These are phyloP conservation scores for Chunga burmeisteri DNA, from an alignment of 2,113 vertebrate species.

Conservation along the genomic window DNA sequence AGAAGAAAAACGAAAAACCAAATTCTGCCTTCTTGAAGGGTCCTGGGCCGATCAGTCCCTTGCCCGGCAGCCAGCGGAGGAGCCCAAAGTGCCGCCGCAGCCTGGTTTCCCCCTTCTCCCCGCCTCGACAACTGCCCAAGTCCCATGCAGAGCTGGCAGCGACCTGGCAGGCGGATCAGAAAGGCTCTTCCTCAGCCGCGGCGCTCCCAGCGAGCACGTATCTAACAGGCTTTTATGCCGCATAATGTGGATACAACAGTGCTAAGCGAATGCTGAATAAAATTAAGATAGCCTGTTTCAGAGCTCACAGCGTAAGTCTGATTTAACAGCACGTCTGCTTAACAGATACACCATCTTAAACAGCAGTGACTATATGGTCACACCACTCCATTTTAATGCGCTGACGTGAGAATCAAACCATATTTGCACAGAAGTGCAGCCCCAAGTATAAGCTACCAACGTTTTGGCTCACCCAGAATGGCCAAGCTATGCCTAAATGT, in stretches of 20 bases:
- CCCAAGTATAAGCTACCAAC: not conserved
- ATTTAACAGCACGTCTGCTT: not conserved
- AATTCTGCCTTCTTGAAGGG: not conserved
- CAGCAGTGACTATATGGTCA: not conserved
- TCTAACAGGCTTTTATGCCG: not conserved
- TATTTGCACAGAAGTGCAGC: not conserved
- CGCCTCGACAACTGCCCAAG: not conserved
- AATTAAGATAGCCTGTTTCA: conserved; percentile 9
- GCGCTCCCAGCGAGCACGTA: not conserved
- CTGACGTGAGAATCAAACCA: not conserved
- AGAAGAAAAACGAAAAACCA: not conserved
- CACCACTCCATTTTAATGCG: not conserved
- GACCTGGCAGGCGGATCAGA: not conserved
- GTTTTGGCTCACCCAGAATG: not conserved
- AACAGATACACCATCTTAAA: not conserved
- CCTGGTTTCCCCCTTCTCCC: not conserved
- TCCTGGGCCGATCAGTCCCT: not conserved
- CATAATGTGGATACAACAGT: not conserved
- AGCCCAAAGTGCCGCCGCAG: not conserved
- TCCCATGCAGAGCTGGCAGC: not conserved
- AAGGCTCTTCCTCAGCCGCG: not conserved
- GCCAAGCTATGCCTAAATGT: not conserved
- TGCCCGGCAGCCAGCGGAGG: not conserved
- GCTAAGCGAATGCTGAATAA: not conserved
- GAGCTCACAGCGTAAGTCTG: not conserved